Conservation (phyloP, 2,113 vertebrate genomes). For the Mustela lutreola region DNA sequence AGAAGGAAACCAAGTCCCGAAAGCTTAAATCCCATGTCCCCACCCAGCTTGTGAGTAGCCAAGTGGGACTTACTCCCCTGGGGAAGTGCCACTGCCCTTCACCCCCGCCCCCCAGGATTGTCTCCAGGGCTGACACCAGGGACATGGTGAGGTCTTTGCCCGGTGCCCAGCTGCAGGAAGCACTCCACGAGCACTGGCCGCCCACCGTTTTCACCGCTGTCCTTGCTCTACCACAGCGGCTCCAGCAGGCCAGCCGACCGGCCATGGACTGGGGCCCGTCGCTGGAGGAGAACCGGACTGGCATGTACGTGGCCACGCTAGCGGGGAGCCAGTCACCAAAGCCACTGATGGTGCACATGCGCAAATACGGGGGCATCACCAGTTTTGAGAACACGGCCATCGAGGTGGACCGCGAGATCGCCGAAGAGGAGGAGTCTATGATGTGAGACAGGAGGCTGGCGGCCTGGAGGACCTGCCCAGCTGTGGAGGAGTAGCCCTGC, state of each 20-base stretch:
- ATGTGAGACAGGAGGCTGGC: conserved; percentile 82
- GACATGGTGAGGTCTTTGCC: neutral
- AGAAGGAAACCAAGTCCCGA: neutral
- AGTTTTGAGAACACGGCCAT: conserved; percentile 91
- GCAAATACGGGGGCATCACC: conserved; percentile 91
- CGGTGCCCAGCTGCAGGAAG: neutral
- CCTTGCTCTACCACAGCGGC: conserved; percentile 80
- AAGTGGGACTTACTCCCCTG: neutral
- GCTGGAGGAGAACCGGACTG: conserved; percentile 90
- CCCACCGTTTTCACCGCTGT: neutral
- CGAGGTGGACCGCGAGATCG: conserved; percentile 90
- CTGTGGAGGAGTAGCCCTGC: neutral
- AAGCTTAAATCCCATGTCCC: neutral
- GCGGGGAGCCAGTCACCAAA: conserved; percentile 90
- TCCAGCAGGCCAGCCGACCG: conserved; percentile 89
- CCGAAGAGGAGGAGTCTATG: conserved; percentile 89
- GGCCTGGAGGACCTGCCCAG: neutral
- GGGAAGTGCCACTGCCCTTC: neutral
- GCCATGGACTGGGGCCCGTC: conserved; percentile 91
- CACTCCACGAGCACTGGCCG: rapidly evolving
- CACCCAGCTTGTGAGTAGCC: neutral
- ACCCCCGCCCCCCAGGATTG: neutral
- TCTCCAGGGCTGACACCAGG: neutral
- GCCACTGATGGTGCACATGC: conserved; percentile 91
- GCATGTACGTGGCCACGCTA: conserved; percentile 88